Evolutionary conservation across 37 sponge, comb jelly and placozoan genomes (phyloP), one percentile per base, ranked within the genome.

Genomic region (Chondrosia reniformis): DNA sequence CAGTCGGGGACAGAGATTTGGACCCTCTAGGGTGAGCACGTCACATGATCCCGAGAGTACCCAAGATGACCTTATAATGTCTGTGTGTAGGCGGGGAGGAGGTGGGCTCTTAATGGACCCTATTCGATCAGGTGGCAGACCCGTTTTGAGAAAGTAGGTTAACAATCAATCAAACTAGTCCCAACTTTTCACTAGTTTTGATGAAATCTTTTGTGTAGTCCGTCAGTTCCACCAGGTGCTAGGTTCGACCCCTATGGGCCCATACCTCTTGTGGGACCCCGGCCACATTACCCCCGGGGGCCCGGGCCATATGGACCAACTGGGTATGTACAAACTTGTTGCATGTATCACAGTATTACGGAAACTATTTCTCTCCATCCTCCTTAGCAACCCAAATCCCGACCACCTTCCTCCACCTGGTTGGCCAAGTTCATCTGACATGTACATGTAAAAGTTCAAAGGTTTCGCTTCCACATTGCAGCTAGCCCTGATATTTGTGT

Each of bases 381-480:
- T 56, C 59, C 57, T 37, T 17, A 52, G 33, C 46, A 73, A 77
- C 6, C 88, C 92, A 36, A 76, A 87, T 57, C 88, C 88, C 55
- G 88, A 87, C 64, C 88, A 87, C 56, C 82, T 87, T 10, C 88
- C 88, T 19, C 92, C 83, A 42, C 92, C 92, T 55, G 88, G 92
- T 43, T 84, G 24, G n/a, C n/a, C n/a, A n/a, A n/a, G n/a, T n/a
- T n/a, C n/a, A 77, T 80, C 82, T 74, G 87, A 90, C 78, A 86
- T 83, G 84, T 90, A 84, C 79, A 74, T 56, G 58, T 56, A 28
- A 56, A 3, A 6, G 27, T 28, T 28, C 7, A 28, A 6, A 8
- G n/a, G n/a, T n/a, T n/a, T n/a, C n/a, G n/a, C n/a, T n/a, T n/a
- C n/a, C n/a, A n/a, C n/a, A n/a, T n/a, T n/a, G n/a, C n/a, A n/a